Evolutionary conservation across 2,888 invertebrate genomes (phyloP).

Genomic region (Silvanus unidentatus): DNA sequence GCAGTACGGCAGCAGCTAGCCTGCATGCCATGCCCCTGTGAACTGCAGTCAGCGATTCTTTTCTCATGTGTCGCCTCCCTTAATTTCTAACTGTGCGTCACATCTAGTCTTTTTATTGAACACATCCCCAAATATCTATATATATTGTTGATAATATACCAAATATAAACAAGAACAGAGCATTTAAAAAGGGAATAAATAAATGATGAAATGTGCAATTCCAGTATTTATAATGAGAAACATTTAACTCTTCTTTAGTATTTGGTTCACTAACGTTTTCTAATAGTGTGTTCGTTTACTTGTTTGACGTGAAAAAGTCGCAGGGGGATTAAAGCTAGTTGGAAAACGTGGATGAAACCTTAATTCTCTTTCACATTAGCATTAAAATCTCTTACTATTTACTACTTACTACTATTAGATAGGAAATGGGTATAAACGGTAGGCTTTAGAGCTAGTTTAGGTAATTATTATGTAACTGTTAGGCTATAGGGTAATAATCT

Average conservation of each 20-base stretch:
- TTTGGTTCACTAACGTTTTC: too few species aligned
- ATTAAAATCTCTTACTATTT: conserved; percentile 27
- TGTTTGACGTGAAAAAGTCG: too few species aligned
- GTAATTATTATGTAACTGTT: conserved; percentile 33
- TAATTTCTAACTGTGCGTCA: background rate
- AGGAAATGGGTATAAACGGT: conserved; percentile 36
- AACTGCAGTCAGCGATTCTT: conserved; percentile 46
- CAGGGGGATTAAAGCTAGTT: background rate
- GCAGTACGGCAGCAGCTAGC: conserved; percentile 48
- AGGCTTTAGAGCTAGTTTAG: conserved; percentile 39
- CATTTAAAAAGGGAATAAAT: too few species aligned
- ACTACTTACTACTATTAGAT: conserved; percentile 30
- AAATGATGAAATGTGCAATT: too few species aligned
- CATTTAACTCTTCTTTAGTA: too few species aligned
- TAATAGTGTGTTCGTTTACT: too few species aligned
- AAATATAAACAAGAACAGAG: too few species aligned
- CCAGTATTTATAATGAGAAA: too few species aligned
- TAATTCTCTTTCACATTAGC: conserved; percentile 22
- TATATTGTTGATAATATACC: background rate
- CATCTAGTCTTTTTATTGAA: background rate
- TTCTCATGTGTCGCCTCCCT: conserved; percentile 1
- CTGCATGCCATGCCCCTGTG: conserved; percentile 76
- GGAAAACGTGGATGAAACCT: background rate
- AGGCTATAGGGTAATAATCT: conserved; percentile 36
- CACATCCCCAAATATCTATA: background rate